Conservation (phyloP, 92 coral and sea anemone genomes). For the Paragorgia papillata region DNA sequence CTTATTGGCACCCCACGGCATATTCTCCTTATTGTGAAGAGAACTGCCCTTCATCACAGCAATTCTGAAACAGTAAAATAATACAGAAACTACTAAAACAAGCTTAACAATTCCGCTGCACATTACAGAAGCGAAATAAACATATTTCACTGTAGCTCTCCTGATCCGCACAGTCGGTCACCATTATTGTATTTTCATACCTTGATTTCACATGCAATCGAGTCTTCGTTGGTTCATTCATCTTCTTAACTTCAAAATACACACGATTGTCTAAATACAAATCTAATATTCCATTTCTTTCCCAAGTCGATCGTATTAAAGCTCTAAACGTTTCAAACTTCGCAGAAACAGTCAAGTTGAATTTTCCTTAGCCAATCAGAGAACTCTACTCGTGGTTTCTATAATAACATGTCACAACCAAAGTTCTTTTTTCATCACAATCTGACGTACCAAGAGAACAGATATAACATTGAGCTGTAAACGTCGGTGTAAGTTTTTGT, state of each 20-base stretch:
- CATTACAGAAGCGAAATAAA: background rate
- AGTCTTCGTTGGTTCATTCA: constrained; percentile 1
- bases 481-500: too few relatives aligned
- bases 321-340: background rate
- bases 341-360: constrained; percentile 22
- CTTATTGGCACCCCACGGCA: background rate
- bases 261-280: background rate
- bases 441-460: too few relatives aligned
- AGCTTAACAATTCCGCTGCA: background rate
- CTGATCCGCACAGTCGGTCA: too few relatives aligned
- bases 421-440: too few relatives aligned
- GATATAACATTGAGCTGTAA: too few relatives aligned
- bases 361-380: constrained; percentile 38
- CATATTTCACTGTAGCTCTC: background rate
- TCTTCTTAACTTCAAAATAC: background rate
- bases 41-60: constrained; percentile 23
- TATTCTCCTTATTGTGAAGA: constrained; percentile 13
- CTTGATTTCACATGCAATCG: constrained; percentile 22
- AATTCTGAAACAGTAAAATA: constrained; percentile 12
- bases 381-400: constrained; percentile 12
- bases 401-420: constrained; percentile 8
- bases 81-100: background rate
- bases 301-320: background rate
- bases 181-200: background rate
- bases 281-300: constrained; percentile 2